These are phyloP conservation scores for Parochlus steinenii DNA, from an alignment of 2,888 invertebrate species.

Conservation along the genomic window DNA sequence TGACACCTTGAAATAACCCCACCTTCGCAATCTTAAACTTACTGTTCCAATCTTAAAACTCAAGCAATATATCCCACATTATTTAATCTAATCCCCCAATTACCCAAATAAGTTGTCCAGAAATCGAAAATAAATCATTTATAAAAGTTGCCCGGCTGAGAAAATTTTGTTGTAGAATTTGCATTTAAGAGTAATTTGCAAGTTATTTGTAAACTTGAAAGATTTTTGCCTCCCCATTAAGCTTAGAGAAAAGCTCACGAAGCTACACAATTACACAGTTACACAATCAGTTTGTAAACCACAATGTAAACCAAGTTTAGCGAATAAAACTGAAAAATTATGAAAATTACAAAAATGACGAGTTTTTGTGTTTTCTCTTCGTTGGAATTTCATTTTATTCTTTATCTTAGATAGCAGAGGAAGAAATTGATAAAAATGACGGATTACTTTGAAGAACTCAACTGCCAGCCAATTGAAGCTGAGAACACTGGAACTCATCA, in stretches of 20 bases:
- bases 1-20: too few relatives aligned
- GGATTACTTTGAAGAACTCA: conserved; percentile 78
- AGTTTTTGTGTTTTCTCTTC: not conserved
- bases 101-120: too few relatives aligned
- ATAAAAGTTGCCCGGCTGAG: too few relatives aligned
- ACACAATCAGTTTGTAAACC: too few relatives aligned
- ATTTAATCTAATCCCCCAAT: too few relatives aligned
- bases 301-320: too few relatives aligned
- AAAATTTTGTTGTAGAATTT: too few relatives aligned
- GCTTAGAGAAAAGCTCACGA: not conserved
- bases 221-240: not conserved
- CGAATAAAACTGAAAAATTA: conserved; percentile 1
- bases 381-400: not conserved
- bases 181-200: not conserved
- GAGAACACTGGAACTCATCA: conserved; percentile 57
- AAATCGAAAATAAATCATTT: too few relatives aligned
- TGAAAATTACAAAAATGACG: conserved; percentile 1
- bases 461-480: conserved; percentile 57
- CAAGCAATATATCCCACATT: too few relatives aligned
- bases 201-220: not conserved
- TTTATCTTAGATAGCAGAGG: not conserved
- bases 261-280: too few relatives aligned
- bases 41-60: too few relatives aligned
- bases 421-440: conserved; percentile 38
- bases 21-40: too few relatives aligned